A percentile compares a stretch with the other conserved stretches of the same genome.
Conservation (phyloP, 2,888 invertebrate species). For the Apantesis nais region DNA sequence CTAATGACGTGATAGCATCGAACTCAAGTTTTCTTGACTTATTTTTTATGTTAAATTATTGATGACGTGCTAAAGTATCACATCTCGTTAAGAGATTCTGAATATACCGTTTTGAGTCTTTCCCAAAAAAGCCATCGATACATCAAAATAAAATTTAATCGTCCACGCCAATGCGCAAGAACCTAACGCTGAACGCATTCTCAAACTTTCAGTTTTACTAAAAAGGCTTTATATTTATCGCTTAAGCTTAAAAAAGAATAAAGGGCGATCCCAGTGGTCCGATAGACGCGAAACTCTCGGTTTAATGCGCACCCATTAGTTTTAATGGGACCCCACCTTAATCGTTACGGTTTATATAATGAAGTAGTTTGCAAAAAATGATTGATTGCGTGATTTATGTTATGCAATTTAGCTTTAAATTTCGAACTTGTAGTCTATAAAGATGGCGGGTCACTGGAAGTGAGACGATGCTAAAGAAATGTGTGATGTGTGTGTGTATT, state of each 20-base stretch:
- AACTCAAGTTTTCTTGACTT: neutral
- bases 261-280: constrained; percentile 57
- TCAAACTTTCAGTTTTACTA: constrained; percentile 49
- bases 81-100: neutral
- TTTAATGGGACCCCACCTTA: constrained; percentile 60
- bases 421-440: constrained; percentile 20
- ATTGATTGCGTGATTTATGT: constrained; percentile 52
- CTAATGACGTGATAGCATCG: neutral
- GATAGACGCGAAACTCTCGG: constrained; percentile 56
- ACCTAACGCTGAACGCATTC: constrained; percentile 28
- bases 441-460: constrained; percentile 9
- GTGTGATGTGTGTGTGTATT: neutral
- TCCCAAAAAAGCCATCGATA: constrained; percentile 14
- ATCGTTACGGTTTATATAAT: constrained; percentile 44
- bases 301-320: constrained; percentile 64
- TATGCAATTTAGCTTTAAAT: constrained; percentile 47
- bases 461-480: neutral
- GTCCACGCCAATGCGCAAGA: constrained; percentile 16
- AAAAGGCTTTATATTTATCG: constrained; percentile 51
- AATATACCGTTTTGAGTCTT: constrained; percentile 4
- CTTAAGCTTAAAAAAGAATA: constrained; percentile 43
- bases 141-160: constrained; percentile 22
- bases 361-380: constrained; percentile 43
- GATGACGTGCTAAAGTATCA: neutral
- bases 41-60: constrained; percentile 2